Evolutionary conservation across 1,140 invertebrate genomes (phyloP), one percentile per base, ranked within the genome.

Genomic region (Drosophila trapezifrons): DNA sequence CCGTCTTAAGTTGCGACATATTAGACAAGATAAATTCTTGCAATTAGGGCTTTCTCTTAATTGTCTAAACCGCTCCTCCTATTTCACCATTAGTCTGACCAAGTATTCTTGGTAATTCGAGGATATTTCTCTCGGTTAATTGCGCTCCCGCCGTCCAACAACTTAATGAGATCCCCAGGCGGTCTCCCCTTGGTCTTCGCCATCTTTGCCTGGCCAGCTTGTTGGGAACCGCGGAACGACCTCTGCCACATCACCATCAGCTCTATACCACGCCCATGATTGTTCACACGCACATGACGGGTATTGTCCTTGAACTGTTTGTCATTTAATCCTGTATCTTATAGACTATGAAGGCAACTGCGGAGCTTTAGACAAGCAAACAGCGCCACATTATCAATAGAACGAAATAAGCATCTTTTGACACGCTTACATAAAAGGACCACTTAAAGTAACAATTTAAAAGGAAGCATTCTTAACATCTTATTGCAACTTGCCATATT

Each of bases 271-370:
- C 74, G 58, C 64, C 47, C 70, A 52, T 62, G 69, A 22, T 45
- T 57, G 37, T 52, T n/a, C 40, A 29, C 32, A 45, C 47, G 58
- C 75, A 55, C 45, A 49, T 65, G 51, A 43, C 32, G 51, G 22
- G 63, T 47, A 64, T 69, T 79, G 83, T 86, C 83, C 83, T 87
- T 86, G 83, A 81, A 66, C 63, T 69, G 65, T 40, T 76, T 58
- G 73, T 64, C 65, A 85, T 64, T 80, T 77, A 77, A 84, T 84
- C 81, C 81, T 84, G 77, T 62, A 29, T 64, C 65, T 60, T 66
- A 46, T 62, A 65, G 63, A 67, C 58, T 63, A 40, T 49, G 15
- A 45, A 57, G 58, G 62, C 45, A 77, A 62, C 59, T 62, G 69
- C 38, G 37, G 42, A 75, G 80, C 78, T 67, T 62, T 64, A 58